A percentile compares a stretch with the other conserved stretches of the same genome.
phyloP scores from a whole-genome alignment of 2,113 vertebrate genomes.

The Neoarius graeffei region DNA sequence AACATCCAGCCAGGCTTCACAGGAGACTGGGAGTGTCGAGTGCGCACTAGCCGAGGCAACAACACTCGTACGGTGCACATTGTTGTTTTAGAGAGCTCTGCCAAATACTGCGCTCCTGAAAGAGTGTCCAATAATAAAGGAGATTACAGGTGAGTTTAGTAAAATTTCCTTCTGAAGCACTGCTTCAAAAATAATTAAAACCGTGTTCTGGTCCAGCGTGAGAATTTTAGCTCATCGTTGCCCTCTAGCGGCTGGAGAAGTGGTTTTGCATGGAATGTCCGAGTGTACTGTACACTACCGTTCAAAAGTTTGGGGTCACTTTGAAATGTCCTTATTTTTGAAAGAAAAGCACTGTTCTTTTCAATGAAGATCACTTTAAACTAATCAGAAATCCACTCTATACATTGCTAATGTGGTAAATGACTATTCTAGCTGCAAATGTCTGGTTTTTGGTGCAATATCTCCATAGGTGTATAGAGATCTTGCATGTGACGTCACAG shows the following conservation, averaged over 20 bases:
- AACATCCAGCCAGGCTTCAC: constrained; percentile 96
- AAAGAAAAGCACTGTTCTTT: too few species aligned
- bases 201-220: background rate
- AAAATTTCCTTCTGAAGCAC: background rate
- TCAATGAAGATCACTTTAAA: too few species aligned
- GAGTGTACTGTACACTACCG: too few species aligned
- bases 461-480: too few species aligned
- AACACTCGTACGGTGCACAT: constrained; percentile 91
- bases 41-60: constrained; percentile 91
- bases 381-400: too few species aligned
- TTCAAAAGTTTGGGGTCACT: too few species aligned
- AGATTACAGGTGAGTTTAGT: constrained; percentile 87
- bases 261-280: background rate
- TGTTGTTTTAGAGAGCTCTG: constrained; percentile 92
- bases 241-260: constrained; percentile 38
- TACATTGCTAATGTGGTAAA: too few species aligned
- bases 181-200: background rate
- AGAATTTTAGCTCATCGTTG: constrained; percentile 22
- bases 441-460: too few species aligned
- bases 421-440: too few species aligned
- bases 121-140: constrained; percentile 94
- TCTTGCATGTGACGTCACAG: too few species aligned
- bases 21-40: constrained; percentile 94
- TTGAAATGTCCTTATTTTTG: too few species aligned
- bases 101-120: constrained; percentile 88